These are phyloP conservation scores for Patella depressa DNA, from an alignment of 2,888 invertebrate genomes.

Conservation along the genomic window DNA sequence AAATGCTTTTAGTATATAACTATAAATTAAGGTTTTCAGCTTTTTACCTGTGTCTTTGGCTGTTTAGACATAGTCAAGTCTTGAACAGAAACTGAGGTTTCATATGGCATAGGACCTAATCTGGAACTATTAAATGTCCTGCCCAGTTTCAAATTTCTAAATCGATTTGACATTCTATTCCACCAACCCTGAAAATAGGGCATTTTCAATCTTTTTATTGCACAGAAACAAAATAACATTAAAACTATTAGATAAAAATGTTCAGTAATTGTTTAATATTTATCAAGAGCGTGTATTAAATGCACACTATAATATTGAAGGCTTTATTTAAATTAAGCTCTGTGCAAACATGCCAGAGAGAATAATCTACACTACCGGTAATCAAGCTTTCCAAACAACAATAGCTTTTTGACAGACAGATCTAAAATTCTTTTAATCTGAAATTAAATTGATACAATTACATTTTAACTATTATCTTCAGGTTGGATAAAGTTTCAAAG, in stretches of 20 bases:
- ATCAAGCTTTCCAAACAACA: no score
- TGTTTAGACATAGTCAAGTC: slow-evolving; percentile 47
- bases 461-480: no score
- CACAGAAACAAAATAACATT: not conserved
- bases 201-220: not conserved
- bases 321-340: no score
- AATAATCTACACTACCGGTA: no score
- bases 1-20: slow-evolving; percentile 29
- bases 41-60: slow-evolving; percentile 43
- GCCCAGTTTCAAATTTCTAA: slow-evolving; percentile 67
- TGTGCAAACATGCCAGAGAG: no score
- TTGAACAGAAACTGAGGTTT: slow-evolving; percentile 42
- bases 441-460: no score
- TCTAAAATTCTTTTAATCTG: no score
- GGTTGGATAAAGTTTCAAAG: no score
- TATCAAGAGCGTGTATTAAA: slow-evolving; percentile 52
- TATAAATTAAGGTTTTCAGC: not conserved
- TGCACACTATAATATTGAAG: not conserved
- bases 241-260: not conserved
- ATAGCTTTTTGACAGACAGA: no score
- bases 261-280: slow-evolving; percentile 53
- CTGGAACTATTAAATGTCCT: slow-evolving; percentile 60
- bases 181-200: slow-evolving; percentile 64
- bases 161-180: slow-evolving; percentile 67
- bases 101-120: slow-evolving; percentile 54